A percentile compares a stretch with the other conserved stretches of the same genome.
These are phyloP conservation scores for Seriola rivoliana DNA, from an alignment of 2,113 vertebrate species.

Conservation along the genomic window DNA sequence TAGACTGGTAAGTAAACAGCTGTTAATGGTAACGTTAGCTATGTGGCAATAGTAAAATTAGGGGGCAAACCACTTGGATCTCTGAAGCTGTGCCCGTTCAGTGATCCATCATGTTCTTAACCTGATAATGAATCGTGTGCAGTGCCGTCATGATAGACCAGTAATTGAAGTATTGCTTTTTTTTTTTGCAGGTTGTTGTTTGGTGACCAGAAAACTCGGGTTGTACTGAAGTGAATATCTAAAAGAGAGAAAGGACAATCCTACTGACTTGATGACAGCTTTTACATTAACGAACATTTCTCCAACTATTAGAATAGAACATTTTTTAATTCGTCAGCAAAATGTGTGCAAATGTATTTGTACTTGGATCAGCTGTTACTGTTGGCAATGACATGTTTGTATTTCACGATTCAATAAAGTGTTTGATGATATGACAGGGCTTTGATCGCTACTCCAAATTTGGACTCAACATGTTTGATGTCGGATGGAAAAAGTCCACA, in stretches of 20 bases:
- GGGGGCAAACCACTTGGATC: too few species aligned
- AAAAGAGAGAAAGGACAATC: neutral
- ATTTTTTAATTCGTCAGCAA: neutral
- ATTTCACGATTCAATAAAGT: constrained; percentile 29
- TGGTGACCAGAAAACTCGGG: constrained; percentile 75
- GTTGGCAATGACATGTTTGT: neutral
- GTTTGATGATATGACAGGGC: neutral
- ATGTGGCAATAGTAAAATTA: too few species aligned
- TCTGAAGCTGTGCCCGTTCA: too few species aligned
- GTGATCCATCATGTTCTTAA: neutral
- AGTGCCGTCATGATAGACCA: neutral
- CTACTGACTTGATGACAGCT: neutral
- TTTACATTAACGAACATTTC: neutral
- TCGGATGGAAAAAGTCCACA: neutral
- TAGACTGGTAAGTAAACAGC: too few species aligned
- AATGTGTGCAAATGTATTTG: neutral
- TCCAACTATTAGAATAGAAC: too few species aligned
- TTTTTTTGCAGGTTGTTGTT: constrained; percentile 71
- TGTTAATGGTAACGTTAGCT: too few species aligned
- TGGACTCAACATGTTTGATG: neutral
- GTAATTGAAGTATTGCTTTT: neutral
- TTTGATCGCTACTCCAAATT: neutral
- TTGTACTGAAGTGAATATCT: constrained; percentile 71
- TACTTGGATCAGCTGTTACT: neutral
- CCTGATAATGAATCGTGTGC: neutral